Conservation (phyloP, 2,888 invertebrate species). For the Lapara coniferarum region DNA sequence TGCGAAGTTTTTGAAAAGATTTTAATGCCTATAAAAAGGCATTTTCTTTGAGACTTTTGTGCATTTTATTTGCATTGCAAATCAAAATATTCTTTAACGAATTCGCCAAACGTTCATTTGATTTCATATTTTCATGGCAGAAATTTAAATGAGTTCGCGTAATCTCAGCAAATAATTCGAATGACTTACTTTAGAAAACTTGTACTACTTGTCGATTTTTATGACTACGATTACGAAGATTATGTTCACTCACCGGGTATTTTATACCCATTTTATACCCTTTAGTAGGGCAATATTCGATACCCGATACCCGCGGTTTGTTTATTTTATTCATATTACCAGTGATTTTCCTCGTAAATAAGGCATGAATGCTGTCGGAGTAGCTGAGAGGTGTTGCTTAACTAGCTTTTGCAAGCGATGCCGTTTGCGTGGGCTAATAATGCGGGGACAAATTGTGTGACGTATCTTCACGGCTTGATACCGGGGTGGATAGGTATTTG, state of each 20-base stretch:
- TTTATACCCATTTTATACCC: neutral
- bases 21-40: slow-evolving; percentile 9
- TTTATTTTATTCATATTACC: slow-evolving; percentile 11
- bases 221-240: neutral
- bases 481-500: neutral
- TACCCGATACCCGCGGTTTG: neutral
- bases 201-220: neutral
- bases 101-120: neutral
- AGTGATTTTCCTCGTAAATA: neutral
- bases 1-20: slow-evolving; percentile 17
- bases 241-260: neutral
- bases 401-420: slow-evolving; percentile 15
- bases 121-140: neutral
- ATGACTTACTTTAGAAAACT: slow-evolving; percentile 6
- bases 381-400: slow-evolving; percentile 8
- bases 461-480: slow-evolving; percentile 14
- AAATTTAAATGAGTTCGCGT: neutral
- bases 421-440: slow-evolving; percentile 15
- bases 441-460: slow-evolving; percentile 19
- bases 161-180: neutral
- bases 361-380: slow-evolving; percentile 6
- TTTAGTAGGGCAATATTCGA: neutral
- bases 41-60: slow-evolving; percentile 7
- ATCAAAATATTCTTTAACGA: neutral
- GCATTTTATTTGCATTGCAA: slow-evolving; percentile 17